These are phyloP conservation scores for Vulpes ferrilata DNA, from an alignment of 2,113 vertebrate species.

Conservation along the genomic window DNA sequence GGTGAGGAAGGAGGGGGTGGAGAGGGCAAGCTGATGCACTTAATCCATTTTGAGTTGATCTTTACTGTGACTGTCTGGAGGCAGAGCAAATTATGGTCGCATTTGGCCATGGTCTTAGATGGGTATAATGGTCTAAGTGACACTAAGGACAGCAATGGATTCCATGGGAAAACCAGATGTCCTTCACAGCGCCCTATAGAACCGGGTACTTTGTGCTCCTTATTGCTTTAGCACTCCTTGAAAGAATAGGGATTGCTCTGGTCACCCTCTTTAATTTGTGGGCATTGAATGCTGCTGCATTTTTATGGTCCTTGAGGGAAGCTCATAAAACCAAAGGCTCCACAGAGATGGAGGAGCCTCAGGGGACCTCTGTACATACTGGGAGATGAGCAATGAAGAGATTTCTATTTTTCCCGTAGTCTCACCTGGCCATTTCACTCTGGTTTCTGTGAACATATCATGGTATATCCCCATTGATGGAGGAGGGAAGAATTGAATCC, in stretches of 20 bases:
- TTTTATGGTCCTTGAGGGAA: slow-evolving; percentile 17
- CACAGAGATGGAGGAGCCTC: background rate
- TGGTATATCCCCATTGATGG: no score
- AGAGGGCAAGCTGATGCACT: background rate
- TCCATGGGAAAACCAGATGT: background rate
- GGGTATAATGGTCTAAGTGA: background rate
- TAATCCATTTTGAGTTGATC: background rate
- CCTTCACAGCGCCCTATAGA: background rate
- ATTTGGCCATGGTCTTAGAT: background rate
- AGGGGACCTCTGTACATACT: background rate
- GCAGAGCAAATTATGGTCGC: background rate
- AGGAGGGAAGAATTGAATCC: background rate
- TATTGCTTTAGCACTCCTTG: background rate
- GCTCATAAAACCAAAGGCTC: background rate
- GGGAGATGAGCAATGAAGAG: background rate
- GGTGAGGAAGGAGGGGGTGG: background rate
- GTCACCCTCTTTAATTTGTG: background rate
- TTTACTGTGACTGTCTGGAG: background rate
- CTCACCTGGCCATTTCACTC: background rate
- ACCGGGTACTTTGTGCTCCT: background rate
- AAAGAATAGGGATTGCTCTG: background rate
- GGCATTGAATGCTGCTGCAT: background rate
- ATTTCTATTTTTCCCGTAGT: background rate
- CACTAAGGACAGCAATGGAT: background rate
- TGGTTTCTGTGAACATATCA: background rate